Percentiles rank a stretch among this genome's conserved stretches.
Conservation (phyloP, 23 tunicate genomes). For the Ciona savignyi region DNA sequence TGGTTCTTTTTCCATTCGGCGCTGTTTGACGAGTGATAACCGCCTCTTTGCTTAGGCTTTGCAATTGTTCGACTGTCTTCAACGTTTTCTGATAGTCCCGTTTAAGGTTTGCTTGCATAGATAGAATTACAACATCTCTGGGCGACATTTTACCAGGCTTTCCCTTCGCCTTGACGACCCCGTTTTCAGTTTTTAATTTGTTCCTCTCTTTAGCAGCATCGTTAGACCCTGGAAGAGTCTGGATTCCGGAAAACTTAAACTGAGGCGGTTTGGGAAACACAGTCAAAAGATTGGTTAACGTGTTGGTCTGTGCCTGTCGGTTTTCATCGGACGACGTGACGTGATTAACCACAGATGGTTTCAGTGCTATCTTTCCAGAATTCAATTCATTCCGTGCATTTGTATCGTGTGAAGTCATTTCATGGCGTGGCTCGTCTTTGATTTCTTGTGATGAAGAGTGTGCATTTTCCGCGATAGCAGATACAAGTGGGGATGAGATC, state of each 20-base stretch:
- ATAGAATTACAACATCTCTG: background rate
- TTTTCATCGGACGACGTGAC: background rate
- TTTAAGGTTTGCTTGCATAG: background rate
- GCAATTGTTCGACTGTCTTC: background rate
- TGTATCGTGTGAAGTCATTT: background rate
- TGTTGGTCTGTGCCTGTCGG: background rate
- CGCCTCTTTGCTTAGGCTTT: background rate
- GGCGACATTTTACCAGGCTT: background rate
- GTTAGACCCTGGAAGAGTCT: background rate
- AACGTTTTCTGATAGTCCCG: background rate
- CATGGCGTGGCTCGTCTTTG: background rate
- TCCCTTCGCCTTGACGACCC: background rate
- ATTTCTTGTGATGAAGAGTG: background rate
- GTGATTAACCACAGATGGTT: background rate
- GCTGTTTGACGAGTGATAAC: background rate
- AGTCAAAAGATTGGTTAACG: conserved; percentile 10
- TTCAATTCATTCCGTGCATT: background rate
- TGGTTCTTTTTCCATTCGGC: background rate
- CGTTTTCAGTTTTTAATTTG: background rate
- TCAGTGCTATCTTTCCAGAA: background rate
- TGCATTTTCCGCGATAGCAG: background rate
- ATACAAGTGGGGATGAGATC: background rate
- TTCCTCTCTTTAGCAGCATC: background rate
- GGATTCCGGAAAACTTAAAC: conserved; percentile 6
- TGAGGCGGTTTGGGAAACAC: conserved; percentile 44